phyloP scores from a whole-genome alignment of 2,113 vertebrate species.

The Hemiscyllium ocellatum region DNA sequence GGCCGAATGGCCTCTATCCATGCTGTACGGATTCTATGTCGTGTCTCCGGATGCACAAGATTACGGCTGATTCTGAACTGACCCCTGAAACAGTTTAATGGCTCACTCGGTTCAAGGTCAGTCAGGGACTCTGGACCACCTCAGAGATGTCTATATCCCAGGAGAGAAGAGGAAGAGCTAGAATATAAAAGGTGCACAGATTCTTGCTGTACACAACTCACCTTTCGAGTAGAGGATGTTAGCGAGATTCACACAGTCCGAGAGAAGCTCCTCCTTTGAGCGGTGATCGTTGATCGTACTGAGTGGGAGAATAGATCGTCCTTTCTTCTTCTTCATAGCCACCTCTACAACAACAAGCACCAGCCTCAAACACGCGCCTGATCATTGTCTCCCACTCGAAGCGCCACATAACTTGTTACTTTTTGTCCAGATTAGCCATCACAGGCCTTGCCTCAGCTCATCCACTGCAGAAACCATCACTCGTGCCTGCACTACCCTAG shows the following conservation, averaged over 20 bases:
- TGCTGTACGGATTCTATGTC: no score
- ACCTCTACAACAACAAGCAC: conserved; percentile 48
- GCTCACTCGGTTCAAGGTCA: no score
- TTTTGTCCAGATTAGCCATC: background rate
- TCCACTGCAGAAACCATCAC: background rate
- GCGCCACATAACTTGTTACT: background rate
- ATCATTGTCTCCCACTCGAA: background rate
- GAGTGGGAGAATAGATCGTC: conserved; percentile 79
- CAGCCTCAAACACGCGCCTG: conserved; percentile 6
- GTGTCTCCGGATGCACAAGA: background rate
- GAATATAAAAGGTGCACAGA: no score
- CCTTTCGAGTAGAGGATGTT: conserved; percentile 55
- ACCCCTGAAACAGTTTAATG: no score
- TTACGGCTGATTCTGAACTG: no score
- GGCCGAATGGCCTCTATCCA: no score
- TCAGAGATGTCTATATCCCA: no score
- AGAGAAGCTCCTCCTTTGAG: conserved; percentile 81
- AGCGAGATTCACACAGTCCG: conserved; percentile 80
- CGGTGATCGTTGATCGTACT: conserved; percentile 85
- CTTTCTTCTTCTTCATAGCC: conserved; percentile 75
- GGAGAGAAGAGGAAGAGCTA: no score
- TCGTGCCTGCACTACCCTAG: background rate
- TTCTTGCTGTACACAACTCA: conserved; percentile 42
- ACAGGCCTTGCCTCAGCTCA: background rate
- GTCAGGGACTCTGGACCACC: no score